Conservation (phyloP, 2,888 invertebrate species). For the Xestobium rufovillosum region DNA sequence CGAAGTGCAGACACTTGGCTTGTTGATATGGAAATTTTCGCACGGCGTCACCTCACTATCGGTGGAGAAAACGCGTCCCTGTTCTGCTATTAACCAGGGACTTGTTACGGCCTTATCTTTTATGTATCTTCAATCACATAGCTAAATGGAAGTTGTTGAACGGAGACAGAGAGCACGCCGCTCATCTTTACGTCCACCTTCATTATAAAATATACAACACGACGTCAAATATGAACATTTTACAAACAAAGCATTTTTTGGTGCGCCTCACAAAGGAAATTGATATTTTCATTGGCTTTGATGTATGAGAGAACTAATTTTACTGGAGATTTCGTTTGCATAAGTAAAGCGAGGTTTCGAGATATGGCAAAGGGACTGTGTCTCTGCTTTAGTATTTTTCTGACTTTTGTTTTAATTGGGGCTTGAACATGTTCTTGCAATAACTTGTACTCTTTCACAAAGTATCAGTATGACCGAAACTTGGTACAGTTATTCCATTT, state of each 20-base stretch:
- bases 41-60: background rate
- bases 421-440: no score
- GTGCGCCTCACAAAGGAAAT: conserved; percentile 23
- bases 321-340: conserved; percentile 4
- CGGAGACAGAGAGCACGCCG: no score
- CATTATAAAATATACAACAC: conserved; percentile 13
- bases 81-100: conserved; percentile 13
- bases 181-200: conserved; percentile 3
- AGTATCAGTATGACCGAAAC: no score
- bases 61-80: conserved; percentile 6
- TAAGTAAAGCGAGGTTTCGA: no score
- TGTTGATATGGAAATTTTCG: no score
- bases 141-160: conserved; percentile 21
- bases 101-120: conserved; percentile 20
- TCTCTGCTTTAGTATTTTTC: conserved; percentile 21
- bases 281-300: conserved; percentile 25
- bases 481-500: no score
- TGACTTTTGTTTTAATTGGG: background rate
- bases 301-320: conserved; percentile 13
- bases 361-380: no score
- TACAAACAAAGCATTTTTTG: conserved; percentile 20
- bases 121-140: conserved; percentile 24
- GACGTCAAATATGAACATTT: conserved; percentile 22
- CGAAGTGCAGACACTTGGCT: no score
- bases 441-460: no score